These are phyloP conservation scores for Datnioides undecimradiatus DNA, from an alignment of 2,113 vertebrate species.

Conservation along the genomic window DNA sequence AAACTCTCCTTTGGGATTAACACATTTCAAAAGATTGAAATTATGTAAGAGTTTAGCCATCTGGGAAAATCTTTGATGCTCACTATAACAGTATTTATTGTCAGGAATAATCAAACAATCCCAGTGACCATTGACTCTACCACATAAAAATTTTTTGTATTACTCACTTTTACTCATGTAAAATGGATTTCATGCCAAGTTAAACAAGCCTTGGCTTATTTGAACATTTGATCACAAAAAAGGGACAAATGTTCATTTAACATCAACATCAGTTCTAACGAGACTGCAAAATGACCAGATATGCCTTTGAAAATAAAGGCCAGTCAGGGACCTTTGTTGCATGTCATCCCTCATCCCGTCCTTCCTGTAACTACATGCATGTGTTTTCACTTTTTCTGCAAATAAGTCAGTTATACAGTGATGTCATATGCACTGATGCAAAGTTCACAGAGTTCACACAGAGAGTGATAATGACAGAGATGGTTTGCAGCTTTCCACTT, in stretches of 20 bases:
- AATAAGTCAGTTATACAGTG: background rate
- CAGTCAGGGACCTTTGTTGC: background rate
- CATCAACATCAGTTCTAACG: too few species aligned
- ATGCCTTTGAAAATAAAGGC: background rate
- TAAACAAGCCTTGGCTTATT: background rate
- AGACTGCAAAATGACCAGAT: background rate
- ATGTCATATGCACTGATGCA: background rate
- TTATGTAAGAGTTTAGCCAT: slow-evolving; percentile 8
- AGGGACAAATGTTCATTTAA: background rate
- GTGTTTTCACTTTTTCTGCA: background rate
- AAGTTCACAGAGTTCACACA: slow-evolving; percentile 24
- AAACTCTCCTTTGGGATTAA: slow-evolving; percentile 2
- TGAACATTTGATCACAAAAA: background rate
- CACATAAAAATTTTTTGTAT: background rate
- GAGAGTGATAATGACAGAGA: slow-evolving; percentile 17
- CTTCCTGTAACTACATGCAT: background rate
- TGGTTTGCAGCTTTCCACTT: slow-evolving; percentile 3
- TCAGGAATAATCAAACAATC: slow-evolving; percentile 3
- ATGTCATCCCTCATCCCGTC: background rate
- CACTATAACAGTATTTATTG: slow-evolving; percentile 18
- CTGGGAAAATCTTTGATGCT: slow-evolving; percentile 26
- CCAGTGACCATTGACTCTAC: background rate
- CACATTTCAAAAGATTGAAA: background rate
- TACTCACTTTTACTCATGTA: background rate
- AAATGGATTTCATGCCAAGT: background rate